Evolutionary conservation across 2,113 vertebrate species (phyloP), one percentile per base, ranked within the genome.

Genomic region (Eulemur rufifrons): DNA sequence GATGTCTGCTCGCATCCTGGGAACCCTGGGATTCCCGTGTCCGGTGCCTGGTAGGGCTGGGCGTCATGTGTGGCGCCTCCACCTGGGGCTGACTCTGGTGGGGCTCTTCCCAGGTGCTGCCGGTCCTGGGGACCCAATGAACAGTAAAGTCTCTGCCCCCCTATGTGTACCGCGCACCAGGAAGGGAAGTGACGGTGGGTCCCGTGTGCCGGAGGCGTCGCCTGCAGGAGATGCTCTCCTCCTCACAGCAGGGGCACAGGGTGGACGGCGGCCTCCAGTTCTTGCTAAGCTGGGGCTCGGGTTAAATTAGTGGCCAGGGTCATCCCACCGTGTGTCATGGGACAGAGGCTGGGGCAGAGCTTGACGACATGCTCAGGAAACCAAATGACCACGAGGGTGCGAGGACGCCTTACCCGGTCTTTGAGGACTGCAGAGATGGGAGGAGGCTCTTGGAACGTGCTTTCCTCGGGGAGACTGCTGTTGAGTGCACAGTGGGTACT

Each of bases 1-100:
- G 0, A 1, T 1, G 3, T 5, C 42, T 42, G 0, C 88, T 54
- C 2, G 3, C 39, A 13, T 6, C 32, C 64, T 9, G 0, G 14
- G 21, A 6, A 0, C 8, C n/a, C 27, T 37, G 20, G 39, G 12
- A 47, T 8, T 37, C 54, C 29, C 5, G 0, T 32, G 27, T n/a
- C 37, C n/a, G 12, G 54, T 10, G 34, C 14, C 3, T 2, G 15
- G 69, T 13, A 0, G 18, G 20, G 27, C 61, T 52, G 78, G 42
- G 37, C 45, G 6, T 50, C 86, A 5, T 20, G 0, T 6, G 27
- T 7, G 17, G 47, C 5, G 29, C 77, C 20, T n/a, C 56, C 8
- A 34, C 45, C 50, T 29, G 34, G 25, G 0, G 18, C 71, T 1
- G 10, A 13, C 9, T 0, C 52, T 25, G 0, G 4, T 21, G 50